Evolutionary conservation across 2,888 invertebrate genomes (phyloP), one percentile per base, ranked within the genome.

Genomic region (Acrobasis consociella): DNA sequence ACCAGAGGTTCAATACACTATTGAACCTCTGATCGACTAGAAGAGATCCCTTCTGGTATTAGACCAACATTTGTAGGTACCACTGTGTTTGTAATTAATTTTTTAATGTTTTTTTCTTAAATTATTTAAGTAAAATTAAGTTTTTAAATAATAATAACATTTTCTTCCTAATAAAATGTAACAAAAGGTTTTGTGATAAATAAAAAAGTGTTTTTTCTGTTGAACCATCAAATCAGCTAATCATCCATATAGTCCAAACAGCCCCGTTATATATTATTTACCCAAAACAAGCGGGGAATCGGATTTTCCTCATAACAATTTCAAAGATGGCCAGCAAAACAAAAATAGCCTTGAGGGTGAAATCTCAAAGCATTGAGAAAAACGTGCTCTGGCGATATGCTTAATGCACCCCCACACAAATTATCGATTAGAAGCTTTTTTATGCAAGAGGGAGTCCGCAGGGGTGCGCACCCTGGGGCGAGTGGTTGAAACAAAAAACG

Each of bases 391-490:
- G 80, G 79, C 91, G 90, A 90, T 92, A 92, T 92, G 91, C 91
- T 90, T 92, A 92, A 92, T 92, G 92, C 92, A 91, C 92, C 91
- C 90, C 92, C 92, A 92, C 90, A 92, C 88, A 92, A 92, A 92
- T 92, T 92, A 92, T 92, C 92, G 92, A 92, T 92, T 92, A 92
- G 91, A 88, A 89, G 91, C 92, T 92, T 92, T 92, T 92, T 92
- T 92, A 92, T 92, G 92, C 92, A 92, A 92, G 92, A 92, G 92
- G 90, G 91, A 87, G 75, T 86, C 80, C 86, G 83, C 85, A 82
- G 87, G 92, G 91, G 91, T 83, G 83, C 76, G 76, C 73, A 76
- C 83, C 83, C 76, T 81, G 80, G 89, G 91, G 91, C 84, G 91
- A 86, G 86, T 85, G 88, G 91, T 85, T 91, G 92, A 92, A 92